phyloP scores from a whole-genome alignment of 2,888 invertebrate species.

The Pinctada fucata region DNA sequence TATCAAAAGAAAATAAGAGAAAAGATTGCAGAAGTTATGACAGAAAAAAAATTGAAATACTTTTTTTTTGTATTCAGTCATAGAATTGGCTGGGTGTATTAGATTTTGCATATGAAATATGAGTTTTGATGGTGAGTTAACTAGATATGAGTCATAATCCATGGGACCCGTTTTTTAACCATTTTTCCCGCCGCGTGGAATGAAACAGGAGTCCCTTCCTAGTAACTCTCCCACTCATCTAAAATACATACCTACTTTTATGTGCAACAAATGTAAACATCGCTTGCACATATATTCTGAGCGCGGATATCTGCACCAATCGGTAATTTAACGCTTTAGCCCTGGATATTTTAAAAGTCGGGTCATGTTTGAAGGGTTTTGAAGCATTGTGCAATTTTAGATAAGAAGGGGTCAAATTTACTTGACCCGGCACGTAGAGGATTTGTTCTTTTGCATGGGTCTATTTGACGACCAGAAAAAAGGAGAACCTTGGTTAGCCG shows the following conservation, averaged over 20 bases:
- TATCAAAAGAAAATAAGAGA: neutral
- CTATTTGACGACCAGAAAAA: conserved; percentile 22
- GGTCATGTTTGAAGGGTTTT: conserved; percentile 29
- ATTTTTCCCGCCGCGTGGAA: conserved; percentile 8
- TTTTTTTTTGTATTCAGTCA: neutral
- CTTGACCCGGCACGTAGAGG: conserved; percentile 22
- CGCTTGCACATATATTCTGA: neutral
- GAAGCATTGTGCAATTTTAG: conserved; percentile 34
- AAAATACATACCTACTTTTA: neutral
- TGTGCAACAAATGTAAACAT: conserved; percentile 17
- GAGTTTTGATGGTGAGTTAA: no score
- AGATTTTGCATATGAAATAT: neutral
- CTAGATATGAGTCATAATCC: no score
- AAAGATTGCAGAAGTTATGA: neutral
- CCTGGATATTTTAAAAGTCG: conserved; percentile 29
- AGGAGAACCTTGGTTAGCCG: neutral
- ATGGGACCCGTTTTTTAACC: no score
- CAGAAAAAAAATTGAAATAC: neutral
- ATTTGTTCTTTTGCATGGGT: neutral
- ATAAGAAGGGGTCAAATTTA: conserved; percentile 25
- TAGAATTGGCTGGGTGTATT: neutral
- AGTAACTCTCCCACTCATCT: conserved; percentile 1
- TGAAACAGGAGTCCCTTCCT: conserved; percentile 2
- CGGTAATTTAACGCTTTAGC: conserved; percentile 15
- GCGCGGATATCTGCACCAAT: conserved; percentile 12